Evolutionary conservation across 2,797 vertebrate genomes (phyloP), one percentile per base, ranked within the genome.

Genomic region (Buphagus erythrorhynchus): DNA sequence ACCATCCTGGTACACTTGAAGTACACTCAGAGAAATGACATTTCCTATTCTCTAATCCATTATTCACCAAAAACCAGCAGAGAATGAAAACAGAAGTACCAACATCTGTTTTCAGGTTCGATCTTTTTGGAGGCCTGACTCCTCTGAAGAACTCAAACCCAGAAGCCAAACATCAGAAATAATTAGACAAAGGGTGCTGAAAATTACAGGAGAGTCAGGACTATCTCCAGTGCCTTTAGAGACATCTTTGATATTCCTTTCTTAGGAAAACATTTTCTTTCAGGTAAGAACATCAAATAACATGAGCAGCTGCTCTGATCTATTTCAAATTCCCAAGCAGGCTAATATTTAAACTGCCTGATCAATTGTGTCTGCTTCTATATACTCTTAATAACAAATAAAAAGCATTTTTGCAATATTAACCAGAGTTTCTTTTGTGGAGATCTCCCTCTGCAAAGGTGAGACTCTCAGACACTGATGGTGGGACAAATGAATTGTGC

Each of bases 1-100:
- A 94, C 36, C 29, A 66, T 48, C 19, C 62, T 69, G 49, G 31
- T 88, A 15, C 46, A 29, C 46, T 78, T 82, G 55, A 86, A 91
- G 49, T 72, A 33, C 73, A 90, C 79, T 85, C 89, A 94, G 92
- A 90, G 68, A 95, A 95, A 95, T 72, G 4, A 61, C 78, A 90
- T 93, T 96, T 96, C 75, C 81, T 91, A 63, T 91, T 87, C 74
- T 85, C 86, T 87, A 80, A 95, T 77, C 69, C 81, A 95, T 96
- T 95, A 94, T 83, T 97, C 88, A 90, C 90, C 71, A 69, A 95
- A 97, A 90, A 26, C 25, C 46, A 65, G 36, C 35, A 63, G 8
- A 6, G 84, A 91, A 80, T 92, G 71, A 91, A 93, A 95, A 85
- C 69, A 95, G 93, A 94, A 86, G 45, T 88, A 69, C 42, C 78